Base-by-base conservation (phyloP, 1,140 invertebrate species). In the Potamilus streckersoni region DNA sequence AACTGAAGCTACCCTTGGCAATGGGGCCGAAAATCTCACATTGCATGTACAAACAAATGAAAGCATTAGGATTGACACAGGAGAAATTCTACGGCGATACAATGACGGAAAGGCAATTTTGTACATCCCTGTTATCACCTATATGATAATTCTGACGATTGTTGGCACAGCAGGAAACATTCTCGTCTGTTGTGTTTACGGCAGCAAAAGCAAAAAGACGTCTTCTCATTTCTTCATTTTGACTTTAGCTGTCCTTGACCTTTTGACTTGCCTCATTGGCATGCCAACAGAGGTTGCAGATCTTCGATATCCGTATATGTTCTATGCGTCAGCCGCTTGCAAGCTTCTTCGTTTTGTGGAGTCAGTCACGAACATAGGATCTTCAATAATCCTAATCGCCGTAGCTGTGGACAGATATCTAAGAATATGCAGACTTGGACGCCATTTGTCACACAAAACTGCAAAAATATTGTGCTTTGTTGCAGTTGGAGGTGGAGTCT, bases 201-300 rank as follows among this genome's bases (percentile, higher is more conserved):
- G 79, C 65, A 78, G 74, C 61, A 84, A 86, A 65, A 67, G 71
- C 8, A 83, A 80, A 49, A 86, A 86, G 71, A 77, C 82, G 2
- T 86, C 86, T 0, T 88, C 86, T 0, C 83, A 86, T 80, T 87
- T 83, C 75, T 88, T 88, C 76, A 88, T 88, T 49, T 69, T 88
- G 23, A 80, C 83, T 8, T 78, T 88, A n/a, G 85, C 86, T 55
- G 70, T 82, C 60, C 81, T 88, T 69, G 86, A 88, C 79, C 82
- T 88, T 27, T 76, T 88, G 64, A 86, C 81, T n/a, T 88, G 86
- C 69, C 59, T 86, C 13, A 79, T 88, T 38, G 86, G 86, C 17
- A 84, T 88, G 76, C 86, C 86, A 57, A 88, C 86, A 20, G 86
- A 88, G 73, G 85, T 88, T 20, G 82, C 83, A 20, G 86, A 88